phyloP scores from a whole-genome alignment of 92 coral and sea anemone species.

The Epizoanthus scotinus region DNA sequence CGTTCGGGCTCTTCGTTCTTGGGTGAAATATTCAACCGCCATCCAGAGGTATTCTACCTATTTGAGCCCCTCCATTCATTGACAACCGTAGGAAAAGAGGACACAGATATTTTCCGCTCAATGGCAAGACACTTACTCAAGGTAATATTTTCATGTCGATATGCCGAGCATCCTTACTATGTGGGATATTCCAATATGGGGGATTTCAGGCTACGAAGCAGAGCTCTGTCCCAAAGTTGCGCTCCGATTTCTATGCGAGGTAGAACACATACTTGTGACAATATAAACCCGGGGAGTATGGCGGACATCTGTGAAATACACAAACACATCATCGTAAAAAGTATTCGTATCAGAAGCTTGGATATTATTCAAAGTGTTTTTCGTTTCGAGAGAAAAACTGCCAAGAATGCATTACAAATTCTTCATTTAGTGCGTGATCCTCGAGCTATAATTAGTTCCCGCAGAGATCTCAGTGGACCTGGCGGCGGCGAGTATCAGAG shows the following conservation, averaged over 20 bases:
- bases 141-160: slow-evolving; percentile 60
- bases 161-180: slow-evolving; percentile 61
- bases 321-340: slow-evolving; percentile 60
- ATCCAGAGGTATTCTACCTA: slow-evolving; percentile 52
- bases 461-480: slow-evolving; percentile 29
- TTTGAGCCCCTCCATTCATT: slow-evolving; percentile 59
- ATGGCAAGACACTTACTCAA: slow-evolving; percentile 54
- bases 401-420: slow-evolving; percentile 45
- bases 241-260: not conserved
- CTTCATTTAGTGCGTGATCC: slow-evolving; percentile 81
- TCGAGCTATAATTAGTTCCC: slow-evolving; percentile 75
- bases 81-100: slow-evolving; percentile 42
- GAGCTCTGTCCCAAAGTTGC: slow-evolving; percentile 19
- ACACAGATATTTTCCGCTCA: slow-evolving; percentile 40
- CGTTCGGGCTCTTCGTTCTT: slow-evolving; percentile 67
- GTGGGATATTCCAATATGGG: slow-evolving; percentile 37
- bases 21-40: slow-evolving; percentile 67
- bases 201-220: slow-evolving; percentile 22
- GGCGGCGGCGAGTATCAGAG: slow-evolving; percentile 11
- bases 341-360: slow-evolving; percentile 50
- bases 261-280: slow-evolving; percentile 3
- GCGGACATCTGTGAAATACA: slow-evolving; percentile 55
- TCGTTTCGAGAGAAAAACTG: slow-evolving; percentile 34
- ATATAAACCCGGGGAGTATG: slow-evolving; percentile 50
- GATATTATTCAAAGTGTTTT: slow-evolving; percentile 41